Evolutionary conservation across 2,797 vertebrate genomes (phyloP).

Genomic region (Neosilurus hyrtlii): DNA sequence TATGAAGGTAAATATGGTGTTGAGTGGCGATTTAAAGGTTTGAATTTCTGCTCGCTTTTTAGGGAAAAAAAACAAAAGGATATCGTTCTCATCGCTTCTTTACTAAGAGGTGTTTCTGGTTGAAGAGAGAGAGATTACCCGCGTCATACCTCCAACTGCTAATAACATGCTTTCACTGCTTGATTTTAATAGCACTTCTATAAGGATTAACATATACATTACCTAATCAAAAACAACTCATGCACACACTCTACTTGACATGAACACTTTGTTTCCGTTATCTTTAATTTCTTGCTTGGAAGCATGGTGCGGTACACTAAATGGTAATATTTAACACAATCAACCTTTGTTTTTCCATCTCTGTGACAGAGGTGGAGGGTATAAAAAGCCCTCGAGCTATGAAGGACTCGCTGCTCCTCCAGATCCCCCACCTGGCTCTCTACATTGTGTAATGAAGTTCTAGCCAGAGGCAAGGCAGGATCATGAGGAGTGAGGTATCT

Average conservation of each 20-base stretch:
- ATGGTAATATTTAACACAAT: constrained; percentile 9
- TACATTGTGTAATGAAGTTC: constrained; percentile 44
- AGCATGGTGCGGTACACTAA: not conserved
- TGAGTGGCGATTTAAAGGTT: not conserved
- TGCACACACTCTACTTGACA: not conserved
- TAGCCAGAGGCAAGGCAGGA: constrained; percentile 47
- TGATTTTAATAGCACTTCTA: not conserved
- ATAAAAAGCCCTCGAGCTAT: constrained; percentile 43
- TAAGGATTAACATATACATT: not conserved
- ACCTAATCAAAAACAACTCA: not conserved
- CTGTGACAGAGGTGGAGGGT: constrained; percentile 6
- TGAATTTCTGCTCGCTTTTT: not conserved
- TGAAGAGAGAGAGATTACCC: not conserved
- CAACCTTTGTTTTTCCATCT: constrained; percentile 1
- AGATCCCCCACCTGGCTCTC: constrained; percentile 31
- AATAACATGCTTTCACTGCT: not conserved
- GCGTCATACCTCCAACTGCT: not conserved
- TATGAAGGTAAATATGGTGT: not conserved
- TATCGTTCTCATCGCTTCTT: not conserved
- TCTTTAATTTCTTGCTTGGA: constrained; percentile 26
- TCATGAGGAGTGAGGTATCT: constrained; percentile 35
- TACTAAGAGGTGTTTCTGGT: not conserved
- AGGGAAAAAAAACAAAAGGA: not conserved
- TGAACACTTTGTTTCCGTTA: constrained; percentile 14
- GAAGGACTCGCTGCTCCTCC: constrained; percentile 25